A percentile compares a stretch with the other conserved stretches of the same genome.
phyloP scores from a whole-genome alignment of 2,797 vertebrate genomes.

The Phalanger gymnotis region DNA sequence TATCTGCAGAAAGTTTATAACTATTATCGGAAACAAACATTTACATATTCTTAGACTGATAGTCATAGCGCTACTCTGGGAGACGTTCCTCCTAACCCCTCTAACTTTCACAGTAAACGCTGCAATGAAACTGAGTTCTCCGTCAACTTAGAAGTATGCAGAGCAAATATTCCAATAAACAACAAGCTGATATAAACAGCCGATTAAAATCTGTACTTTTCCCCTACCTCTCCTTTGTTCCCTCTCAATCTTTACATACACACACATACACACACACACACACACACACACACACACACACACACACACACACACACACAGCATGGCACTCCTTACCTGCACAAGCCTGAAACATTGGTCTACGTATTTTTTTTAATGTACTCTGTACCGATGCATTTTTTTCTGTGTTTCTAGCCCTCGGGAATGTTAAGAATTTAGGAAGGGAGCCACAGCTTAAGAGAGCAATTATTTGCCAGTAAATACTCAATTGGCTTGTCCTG shows the following conservation, averaged over 20 bases:
- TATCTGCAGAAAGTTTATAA: slow-evolving; percentile 49
- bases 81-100: slow-evolving; percentile 61
- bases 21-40: slow-evolving; percentile 60
- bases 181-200: slow-evolving; percentile 62
- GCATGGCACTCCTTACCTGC: slow-evolving; percentile 79
- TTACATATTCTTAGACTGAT: slow-evolving; percentile 59
- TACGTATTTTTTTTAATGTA: slow-evolving; percentile 81
- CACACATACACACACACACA: slow-evolving; percentile 67
- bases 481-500: slow-evolving; percentile 86
- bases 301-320: background rate
- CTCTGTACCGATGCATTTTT: slow-evolving; percentile 83
- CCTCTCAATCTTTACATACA: slow-evolving; percentile 67
- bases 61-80: slow-evolving; percentile 67
- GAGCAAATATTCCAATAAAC: slow-evolving; percentile 65
- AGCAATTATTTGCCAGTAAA: slow-evolving; percentile 88
- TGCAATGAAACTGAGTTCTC: slow-evolving; percentile 74
- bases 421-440: slow-evolving; percentile 87
- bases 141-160: slow-evolving; percentile 60
- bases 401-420: slow-evolving; percentile 81
- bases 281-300: slow-evolving; percentile 70
- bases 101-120: slow-evolving; percentile 74
- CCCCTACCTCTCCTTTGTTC: slow-evolving; percentile 30
- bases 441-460: slow-evolving; percentile 86
- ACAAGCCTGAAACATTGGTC: slow-evolving; percentile 81
- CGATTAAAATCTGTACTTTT: slow-evolving; percentile 21